Evolutionary conservation across 1,140 invertebrate genomes (phyloP).

Genomic region (Arion vulgaris): DNA sequence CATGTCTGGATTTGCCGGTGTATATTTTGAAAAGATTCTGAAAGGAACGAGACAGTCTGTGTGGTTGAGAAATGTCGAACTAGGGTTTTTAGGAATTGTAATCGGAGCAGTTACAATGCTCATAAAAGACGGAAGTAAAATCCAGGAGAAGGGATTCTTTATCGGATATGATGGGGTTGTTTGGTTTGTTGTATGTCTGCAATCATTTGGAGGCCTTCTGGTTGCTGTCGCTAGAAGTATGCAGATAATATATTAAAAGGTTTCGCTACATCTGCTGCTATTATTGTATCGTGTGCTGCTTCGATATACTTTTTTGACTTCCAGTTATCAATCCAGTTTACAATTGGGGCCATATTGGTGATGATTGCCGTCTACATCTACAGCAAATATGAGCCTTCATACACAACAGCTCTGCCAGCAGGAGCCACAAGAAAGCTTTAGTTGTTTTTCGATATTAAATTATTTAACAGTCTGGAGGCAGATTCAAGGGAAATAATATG

Average conservation of each 20-base stretch:
- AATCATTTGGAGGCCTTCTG: constrained; percentile 72
- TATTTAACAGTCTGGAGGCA: too few relatives aligned
- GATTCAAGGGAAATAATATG: background rate
- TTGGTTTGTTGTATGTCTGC: constrained; percentile 73
- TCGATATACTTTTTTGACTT: constrained; percentile 96
- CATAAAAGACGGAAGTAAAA: constrained; percentile 71
- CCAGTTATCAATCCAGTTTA: constrained; percentile 87
- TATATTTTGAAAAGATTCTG: constrained; percentile 99
- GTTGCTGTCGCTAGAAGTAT: constrained; percentile 75
- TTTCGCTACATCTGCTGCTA: constrained; percentile 68
- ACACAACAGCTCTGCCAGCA: constrained; percentile 80
- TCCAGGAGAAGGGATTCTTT: constrained; percentile 75
- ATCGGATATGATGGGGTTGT: constrained; percentile 73
- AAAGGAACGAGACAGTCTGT: constrained; percentile 90
- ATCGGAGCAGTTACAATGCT: constrained; percentile 74
- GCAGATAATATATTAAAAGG: constrained; percentile 77
- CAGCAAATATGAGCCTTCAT: constrained; percentile 78
- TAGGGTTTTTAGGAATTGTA: constrained; percentile 75
- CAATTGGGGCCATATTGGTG: constrained; percentile 87
- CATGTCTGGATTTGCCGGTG: constrained; percentile 96
- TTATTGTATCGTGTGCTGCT: constrained; percentile 92
- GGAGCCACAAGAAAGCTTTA: background rate
- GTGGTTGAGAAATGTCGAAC: constrained; percentile 81
- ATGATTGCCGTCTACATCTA: constrained; percentile 97
- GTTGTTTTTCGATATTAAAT: background rate